Percentiles rank a stretch among this genome's conserved stretches.
Evolutionary conservation across 2,797 vertebrate genomes (phyloP).

Genomic region (Molossus alvarezi): DNA sequence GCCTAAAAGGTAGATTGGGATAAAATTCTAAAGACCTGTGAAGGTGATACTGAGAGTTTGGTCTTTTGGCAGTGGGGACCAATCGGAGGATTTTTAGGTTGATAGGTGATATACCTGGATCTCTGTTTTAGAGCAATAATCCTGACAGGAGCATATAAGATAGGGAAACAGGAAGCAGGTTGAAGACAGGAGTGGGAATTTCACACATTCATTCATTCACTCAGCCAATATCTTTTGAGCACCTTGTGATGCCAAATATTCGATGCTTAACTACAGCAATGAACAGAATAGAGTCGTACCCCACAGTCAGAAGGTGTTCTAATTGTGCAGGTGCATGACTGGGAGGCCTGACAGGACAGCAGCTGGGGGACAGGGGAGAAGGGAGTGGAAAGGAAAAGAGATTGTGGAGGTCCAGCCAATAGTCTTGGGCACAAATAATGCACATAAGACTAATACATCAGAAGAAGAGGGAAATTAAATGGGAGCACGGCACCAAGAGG

Average conservation of each 20-base stretch:
- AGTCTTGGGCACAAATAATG: background rate
- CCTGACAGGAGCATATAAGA: background rate
- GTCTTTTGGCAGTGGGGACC: background rate
- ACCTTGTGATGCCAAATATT: background rate
- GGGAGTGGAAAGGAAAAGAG: background rate
- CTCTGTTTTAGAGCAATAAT: conserved; percentile 7
- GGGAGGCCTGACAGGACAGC: background rate
- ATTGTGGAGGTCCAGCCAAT: background rate
- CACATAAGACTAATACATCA: background rate
- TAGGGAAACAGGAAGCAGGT: no score
- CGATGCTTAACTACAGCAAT: background rate
- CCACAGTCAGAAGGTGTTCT: background rate
- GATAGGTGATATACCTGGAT: background rate
- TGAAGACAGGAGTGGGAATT: background rate
- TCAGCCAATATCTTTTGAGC: background rate
- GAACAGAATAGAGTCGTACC: background rate
- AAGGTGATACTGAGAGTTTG: background rate
- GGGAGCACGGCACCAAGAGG: background rate
- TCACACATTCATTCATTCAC: background rate
- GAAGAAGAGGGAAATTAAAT: background rate
- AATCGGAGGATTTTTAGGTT: background rate
- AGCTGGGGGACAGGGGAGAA: background rate
- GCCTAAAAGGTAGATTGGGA: background rate
- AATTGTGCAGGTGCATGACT: background rate
- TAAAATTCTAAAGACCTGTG: background rate